phyloP scores from a whole-genome alignment of 2,888 invertebrate species.

The Linhomoeus sp. region DNA sequence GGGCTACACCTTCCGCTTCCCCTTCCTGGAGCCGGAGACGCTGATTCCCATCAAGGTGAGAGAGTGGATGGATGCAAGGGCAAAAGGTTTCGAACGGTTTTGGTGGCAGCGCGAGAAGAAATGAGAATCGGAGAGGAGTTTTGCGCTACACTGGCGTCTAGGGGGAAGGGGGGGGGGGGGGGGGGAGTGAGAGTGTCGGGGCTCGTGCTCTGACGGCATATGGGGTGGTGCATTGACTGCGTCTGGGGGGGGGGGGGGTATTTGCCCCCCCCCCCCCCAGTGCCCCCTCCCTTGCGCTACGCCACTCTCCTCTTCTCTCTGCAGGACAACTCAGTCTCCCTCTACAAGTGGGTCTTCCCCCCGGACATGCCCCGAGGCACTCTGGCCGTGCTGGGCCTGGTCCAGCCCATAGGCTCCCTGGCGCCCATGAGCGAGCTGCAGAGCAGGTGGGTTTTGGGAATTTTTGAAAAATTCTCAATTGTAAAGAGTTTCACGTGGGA shows the following conservation, averaged over 20 bases:
- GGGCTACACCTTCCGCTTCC: slow-evolving; percentile 31
- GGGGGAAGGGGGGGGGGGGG: background rate
- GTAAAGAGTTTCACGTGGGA: too few relatives aligned
- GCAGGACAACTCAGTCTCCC: slow-evolving; percentile 25
- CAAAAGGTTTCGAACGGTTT: background rate
- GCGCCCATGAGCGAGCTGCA: slow-evolving; percentile 34
- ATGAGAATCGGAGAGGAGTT: background rate
- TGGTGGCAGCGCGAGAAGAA: background rate
- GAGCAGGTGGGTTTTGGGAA: slow-evolving; percentile 4
- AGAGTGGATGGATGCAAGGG: background rate
- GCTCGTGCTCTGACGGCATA: too few relatives aligned
- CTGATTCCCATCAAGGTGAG: slow-evolving; percentile 15
- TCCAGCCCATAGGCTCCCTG: slow-evolving; percentile 33
- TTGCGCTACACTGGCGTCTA: background rate
- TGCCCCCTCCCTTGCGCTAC: background rate
- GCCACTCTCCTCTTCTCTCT: background rate
- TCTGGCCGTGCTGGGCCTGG: slow-evolving; percentile 28
- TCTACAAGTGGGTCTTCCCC: slow-evolving; percentile 33
- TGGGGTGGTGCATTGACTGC: background rate
- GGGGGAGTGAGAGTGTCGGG: too few relatives aligned
- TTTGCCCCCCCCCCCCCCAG: background rate
- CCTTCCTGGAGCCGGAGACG: slow-evolving; percentile 25
- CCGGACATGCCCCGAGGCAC: slow-evolving; percentile 22
- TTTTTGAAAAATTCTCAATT: too few relatives aligned
- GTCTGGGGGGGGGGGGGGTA: too few relatives aligned